Percentiles rank a stretch among this genome's conserved stretches.
phyloP scores from a whole-genome alignment of 2,797 vertebrate genomes.

The Helicolenus hilgendorfi region DNA sequence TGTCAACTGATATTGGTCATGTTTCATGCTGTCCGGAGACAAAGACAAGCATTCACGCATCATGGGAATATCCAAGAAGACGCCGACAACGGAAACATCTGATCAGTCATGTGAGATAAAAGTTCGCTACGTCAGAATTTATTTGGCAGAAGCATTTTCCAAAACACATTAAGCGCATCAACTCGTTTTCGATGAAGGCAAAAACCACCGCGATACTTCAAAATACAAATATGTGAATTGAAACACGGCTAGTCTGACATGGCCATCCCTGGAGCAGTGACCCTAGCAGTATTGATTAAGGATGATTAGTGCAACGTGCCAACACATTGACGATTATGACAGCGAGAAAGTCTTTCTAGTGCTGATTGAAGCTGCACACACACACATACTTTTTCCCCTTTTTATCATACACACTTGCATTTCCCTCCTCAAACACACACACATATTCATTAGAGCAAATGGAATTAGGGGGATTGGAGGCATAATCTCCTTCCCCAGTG shows the following conservation, averaged over 20 bases:
- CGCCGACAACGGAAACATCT: no score
- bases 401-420: slow-evolving; percentile 39
- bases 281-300: not conserved
- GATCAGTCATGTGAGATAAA: no score
- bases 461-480: slow-evolving; percentile 84
- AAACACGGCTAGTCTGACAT: not conserved
- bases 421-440: slow-evolving; percentile 17
- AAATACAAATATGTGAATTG: no score
- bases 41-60: no score
- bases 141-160: no score
- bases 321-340: not conserved
- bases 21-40: no score
- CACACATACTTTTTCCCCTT: slow-evolving; percentile 21
- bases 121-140: no score
- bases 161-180: no score
- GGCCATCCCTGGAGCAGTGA: not conserved
- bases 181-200: no score
- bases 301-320: not conserved
- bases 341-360: not conserved
- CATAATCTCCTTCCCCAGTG: slow-evolving; percentile 80
- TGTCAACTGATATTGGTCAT: no score
- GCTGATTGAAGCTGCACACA: slow-evolving; percentile 61
- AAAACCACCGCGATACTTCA: no score
- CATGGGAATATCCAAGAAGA: no score
- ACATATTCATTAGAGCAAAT: slow-evolving; percentile 82